Conservation (phyloP, 2,113 vertebrate species). For the Origma solitaria region DNA sequence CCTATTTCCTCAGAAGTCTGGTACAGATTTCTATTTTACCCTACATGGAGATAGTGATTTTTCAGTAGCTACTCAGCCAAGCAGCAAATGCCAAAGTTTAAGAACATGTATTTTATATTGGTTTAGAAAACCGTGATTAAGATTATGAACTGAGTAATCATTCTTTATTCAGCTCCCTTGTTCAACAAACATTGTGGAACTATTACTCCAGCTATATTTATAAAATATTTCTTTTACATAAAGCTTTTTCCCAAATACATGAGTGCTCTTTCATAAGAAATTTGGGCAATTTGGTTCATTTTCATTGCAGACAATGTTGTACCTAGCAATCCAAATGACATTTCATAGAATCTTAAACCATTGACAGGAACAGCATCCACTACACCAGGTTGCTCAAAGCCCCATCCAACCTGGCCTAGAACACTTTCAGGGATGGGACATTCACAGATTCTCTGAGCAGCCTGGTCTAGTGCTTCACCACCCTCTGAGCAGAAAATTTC, state of each 20-base stretch:
- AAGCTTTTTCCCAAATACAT: neutral
- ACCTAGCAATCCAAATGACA: neutral
- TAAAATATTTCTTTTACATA: neutral
- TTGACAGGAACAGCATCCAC: neutral
- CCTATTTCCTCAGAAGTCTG: neutral
- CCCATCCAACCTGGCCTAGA: neutral
- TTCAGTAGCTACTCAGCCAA: neutral
- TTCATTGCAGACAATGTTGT: neutral
- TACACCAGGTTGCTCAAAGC: neutral
- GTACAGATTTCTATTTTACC: neutral
- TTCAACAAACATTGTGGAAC: neutral
- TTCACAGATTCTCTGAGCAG: neutral
- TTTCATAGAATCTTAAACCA: neutral
- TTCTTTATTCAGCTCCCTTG: neutral
- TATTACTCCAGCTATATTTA: neutral
- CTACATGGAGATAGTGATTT: neutral
- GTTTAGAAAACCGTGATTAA: neutral
- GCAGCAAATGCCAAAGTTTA: neutral
- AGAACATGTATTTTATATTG: neutral
- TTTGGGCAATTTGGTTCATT: neutral
- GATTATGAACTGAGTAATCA: neutral
- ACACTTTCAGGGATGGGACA: too few species aligned
- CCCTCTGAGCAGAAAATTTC: neutral
- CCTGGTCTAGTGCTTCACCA: too few species aligned
- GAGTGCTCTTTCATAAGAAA: neutral